Percentiles rank a stretch among this genome's conserved stretches.
Conservation (phyloP, 2,888 invertebrate species). For the Seladonia tumulorum region DNA sequence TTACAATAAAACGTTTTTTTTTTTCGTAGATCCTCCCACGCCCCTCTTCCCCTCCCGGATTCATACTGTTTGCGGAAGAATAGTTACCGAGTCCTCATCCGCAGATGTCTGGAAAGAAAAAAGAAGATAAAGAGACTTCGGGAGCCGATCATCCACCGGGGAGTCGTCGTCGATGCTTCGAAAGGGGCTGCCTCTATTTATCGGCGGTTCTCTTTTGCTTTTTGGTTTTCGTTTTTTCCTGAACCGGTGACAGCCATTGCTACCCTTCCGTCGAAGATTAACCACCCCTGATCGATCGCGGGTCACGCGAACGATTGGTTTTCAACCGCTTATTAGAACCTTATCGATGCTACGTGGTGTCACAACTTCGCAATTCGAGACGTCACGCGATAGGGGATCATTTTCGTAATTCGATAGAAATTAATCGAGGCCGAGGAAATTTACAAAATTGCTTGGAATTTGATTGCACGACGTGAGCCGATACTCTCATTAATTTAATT, state of each 20-base stretch:
- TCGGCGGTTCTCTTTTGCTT: neutral
- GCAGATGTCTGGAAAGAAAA: slow-evolving; percentile 32
- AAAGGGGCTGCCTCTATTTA: neutral
- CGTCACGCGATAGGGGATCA: neutral
- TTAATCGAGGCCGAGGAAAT: neutral
- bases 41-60: slow-evolving; percentile 24
- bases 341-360: neutral
- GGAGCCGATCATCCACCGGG: neutral
- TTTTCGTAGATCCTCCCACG: slow-evolving; percentile 21
- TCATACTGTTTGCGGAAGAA: slow-evolving; percentile 26
- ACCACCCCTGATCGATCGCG: neutral
- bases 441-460: neutral
- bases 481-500: neutral
- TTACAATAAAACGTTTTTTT: slow-evolving; percentile 13
- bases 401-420: neutral
- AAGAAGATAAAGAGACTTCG: neutral
- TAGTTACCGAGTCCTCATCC: slow-evolving; percentile 36
- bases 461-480: neutral
- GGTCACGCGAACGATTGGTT: neutral
- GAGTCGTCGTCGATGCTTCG: neutral
- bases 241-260: neutral
- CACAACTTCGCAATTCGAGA: neutral
- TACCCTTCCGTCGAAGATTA: neutral
- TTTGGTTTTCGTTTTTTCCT: neutral
- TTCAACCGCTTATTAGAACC: neutral